Conservation (phyloP, 1,140 invertebrate species). For the Brachionus manjavacas region DNA sequence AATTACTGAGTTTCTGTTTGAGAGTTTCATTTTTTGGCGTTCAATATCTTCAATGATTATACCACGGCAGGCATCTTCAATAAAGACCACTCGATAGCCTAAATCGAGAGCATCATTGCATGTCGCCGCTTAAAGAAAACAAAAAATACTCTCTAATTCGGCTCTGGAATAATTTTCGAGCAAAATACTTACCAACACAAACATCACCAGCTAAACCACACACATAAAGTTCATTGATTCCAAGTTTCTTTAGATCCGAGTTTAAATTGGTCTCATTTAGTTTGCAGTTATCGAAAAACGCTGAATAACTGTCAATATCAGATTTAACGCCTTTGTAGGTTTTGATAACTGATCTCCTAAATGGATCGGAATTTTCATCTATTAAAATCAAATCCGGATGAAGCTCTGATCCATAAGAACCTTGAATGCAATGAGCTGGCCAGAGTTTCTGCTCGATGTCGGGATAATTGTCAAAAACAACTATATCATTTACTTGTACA, state of each 20-base stretch:
- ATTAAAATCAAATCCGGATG: constrained; percentile 69
- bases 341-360: constrained; percentile 65
- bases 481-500: constrained; percentile 65
- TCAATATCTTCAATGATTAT: constrained; percentile 61
- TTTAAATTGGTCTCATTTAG: constrained; percentile 76
- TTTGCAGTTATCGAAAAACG: constrained; percentile 94
- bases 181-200: constrained; percentile 86
- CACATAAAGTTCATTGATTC: constrained; percentile 84
- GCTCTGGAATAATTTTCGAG: constrained; percentile 45
- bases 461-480: constrained; percentile 66
- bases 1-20: background rate
- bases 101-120: constrained; percentile 62
- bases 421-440: constrained; percentile 89
- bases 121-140: constrained; percentile 53
- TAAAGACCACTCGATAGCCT: constrained; percentile 79
- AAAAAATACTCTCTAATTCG: too few relatives aligned
- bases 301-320: constrained; percentile 91
- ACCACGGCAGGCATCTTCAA: constrained; percentile 84
- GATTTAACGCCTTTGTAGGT: constrained; percentile 91
- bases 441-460: constrained; percentile 63
- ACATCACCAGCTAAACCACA: constrained; percentile 92
- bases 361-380: background rate
- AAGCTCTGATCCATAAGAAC: constrained; percentile 84
- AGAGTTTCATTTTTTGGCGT: background rate
- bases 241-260: constrained; percentile 69